Conservation (phyloP, 2,797 vertebrate genomes). For the Ctenosaura bakeri region DNA sequence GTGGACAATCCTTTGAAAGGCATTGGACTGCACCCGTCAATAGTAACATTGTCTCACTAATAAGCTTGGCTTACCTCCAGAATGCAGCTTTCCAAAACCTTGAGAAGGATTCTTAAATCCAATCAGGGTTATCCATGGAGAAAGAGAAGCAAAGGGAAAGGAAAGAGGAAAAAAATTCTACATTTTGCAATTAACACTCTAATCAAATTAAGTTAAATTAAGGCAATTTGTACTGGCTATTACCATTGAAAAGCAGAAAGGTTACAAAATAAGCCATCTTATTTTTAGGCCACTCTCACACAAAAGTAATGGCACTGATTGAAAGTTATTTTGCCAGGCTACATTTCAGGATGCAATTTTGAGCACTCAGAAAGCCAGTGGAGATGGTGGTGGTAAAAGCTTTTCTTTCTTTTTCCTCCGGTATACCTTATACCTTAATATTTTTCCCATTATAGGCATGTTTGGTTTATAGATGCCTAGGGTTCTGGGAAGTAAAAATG, state of each 20-base stretch:
- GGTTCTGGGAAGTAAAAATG: too few relatives aligned
- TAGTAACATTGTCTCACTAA: constrained; percentile 10
- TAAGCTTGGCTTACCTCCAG: constrained; percentile 23
- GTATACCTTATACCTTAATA: too few relatives aligned
- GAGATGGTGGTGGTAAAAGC: background rate
- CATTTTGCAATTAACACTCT: constrained; percentile 12
- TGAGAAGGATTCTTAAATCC: background rate
- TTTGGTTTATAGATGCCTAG: too few relatives aligned
- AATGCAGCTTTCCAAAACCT: constrained; percentile 4
- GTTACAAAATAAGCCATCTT: background rate
- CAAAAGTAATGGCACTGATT: background rate
- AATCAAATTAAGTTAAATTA: constrained; percentile 38
- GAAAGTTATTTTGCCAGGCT: background rate
- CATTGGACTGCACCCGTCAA: constrained; percentile 1
- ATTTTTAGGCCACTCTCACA: constrained; percentile 1
- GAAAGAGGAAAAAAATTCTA: background rate
- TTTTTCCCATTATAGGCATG: too few relatives aligned
- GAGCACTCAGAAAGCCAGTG: background rate
- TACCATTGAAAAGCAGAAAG: constrained; percentile 12
- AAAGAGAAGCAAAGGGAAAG: background rate
- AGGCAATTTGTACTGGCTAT: constrained; percentile 19
- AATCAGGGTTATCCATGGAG: constrained; percentile 16
- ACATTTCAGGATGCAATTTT: background rate
- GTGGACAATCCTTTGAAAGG: background rate
- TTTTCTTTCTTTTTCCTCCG: too few relatives aligned